Percentiles rank a stretch among this genome's conserved stretches.
phyloP scores from a whole-genome alignment of 2,113 vertebrate species.

The Hemiscyllium ocellatum region DNA sequence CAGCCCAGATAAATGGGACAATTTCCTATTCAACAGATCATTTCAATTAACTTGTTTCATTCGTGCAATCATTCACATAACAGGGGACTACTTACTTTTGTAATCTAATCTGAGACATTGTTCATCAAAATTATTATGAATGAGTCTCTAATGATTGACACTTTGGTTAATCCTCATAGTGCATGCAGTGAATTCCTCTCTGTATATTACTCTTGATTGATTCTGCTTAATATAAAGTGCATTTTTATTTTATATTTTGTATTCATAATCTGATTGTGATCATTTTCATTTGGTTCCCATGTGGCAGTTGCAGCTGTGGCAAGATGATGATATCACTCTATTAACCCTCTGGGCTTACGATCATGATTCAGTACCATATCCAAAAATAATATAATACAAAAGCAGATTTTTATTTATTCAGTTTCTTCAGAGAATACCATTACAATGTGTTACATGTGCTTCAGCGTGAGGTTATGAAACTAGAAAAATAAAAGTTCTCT shows the following conservation, averaged over 20 bases:
- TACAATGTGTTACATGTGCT: conserved; percentile 21
- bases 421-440: conserved; percentile 28
- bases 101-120: conserved; percentile 7
- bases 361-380: not conserved
- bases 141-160: not conserved
- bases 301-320: not conserved
- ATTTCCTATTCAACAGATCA: not conserved
- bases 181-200: not conserved
- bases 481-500: not conserved
- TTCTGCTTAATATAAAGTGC: not conserved
- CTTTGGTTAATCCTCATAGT: conserved; percentile 24
- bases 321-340: conserved; percentile 14
- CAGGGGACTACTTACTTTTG: not conserved
- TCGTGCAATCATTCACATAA: not conserved
- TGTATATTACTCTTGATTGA: not conserved
- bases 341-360: conserved; percentile 7
- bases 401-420: conserved; percentile 23
- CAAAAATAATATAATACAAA: not conserved
- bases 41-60: not conserved
- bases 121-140: not conserved
- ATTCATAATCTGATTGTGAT: not conserved
- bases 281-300: conserved; percentile 32
- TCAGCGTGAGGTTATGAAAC: conserved; percentile 15
- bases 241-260: not conserved
- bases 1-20: not conserved